phyloP scores from a whole-genome alignment of 23 tunicate species.

The Halocynthia aurantium region DNA sequence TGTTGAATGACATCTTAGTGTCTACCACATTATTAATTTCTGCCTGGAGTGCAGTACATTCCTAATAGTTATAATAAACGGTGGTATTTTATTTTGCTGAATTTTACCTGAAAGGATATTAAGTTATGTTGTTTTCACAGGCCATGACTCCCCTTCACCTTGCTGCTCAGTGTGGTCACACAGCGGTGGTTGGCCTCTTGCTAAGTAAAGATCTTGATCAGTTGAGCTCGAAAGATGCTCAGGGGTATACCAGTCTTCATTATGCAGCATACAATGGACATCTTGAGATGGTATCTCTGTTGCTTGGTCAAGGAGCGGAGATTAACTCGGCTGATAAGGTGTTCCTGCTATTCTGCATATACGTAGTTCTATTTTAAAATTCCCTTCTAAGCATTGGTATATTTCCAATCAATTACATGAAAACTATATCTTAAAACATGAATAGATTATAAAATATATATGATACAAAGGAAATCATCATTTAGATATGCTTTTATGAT shows the following conservation, averaged over 20 bases:
- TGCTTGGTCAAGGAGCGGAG: conserved; percentile 79
- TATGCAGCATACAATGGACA: conserved; percentile 82
- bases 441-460: neutral
- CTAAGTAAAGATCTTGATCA: conserved; percentile 78
- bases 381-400: neutral
- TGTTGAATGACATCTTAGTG: no score
- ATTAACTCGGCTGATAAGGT: conserved; percentile 68
- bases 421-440: neutral
- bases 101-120: neutral
- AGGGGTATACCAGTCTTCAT: conserved; percentile 69
- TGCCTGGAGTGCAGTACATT: no score
- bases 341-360: no score
- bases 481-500: no score
- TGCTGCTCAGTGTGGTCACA: conserved; percentile 78
- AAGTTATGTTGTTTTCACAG: conserved; percentile 25
- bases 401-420: no score
- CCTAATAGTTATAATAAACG: no score
- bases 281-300: conserved; percentile 73
- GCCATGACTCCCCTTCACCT: conserved; percentile 78
- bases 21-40: no score
- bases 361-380: no score
- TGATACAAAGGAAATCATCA: no score
- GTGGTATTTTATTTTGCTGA: neutral
- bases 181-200: conserved; percentile 74
- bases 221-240: conserved; percentile 38